A percentile compares a stretch with the other conserved stretches of the same genome.
Evolutionary conservation across 2,797 vertebrate species (phyloP).

Genomic region (Paramormyrops hopkinsi): DNA sequence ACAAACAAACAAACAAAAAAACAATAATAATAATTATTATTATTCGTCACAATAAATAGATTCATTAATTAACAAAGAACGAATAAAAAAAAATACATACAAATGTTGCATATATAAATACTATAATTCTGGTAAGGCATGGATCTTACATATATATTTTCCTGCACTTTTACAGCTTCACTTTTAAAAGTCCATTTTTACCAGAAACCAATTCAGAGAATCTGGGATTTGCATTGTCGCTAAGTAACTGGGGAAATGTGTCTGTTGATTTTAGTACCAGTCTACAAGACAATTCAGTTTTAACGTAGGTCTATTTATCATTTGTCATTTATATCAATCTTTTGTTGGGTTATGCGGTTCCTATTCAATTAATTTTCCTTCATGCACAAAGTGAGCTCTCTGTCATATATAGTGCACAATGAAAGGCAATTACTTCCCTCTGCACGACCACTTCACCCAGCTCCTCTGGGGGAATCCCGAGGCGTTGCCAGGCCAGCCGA

Average conservation of each 20-base stretch:
- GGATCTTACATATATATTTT: background rate
- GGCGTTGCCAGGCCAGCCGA: too few species aligned
- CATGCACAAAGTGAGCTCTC: too few species aligned
- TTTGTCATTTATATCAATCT: background rate
- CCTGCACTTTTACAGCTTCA: background rate
- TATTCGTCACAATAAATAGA: background rate
- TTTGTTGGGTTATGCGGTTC: background rate
- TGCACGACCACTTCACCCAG: too few species aligned
- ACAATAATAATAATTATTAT: background rate
- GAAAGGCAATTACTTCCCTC: too few species aligned
- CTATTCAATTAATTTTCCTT: background rate
- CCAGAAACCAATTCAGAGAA: background rate
- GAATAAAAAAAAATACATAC: background rate
- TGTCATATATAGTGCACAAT: too few species aligned
- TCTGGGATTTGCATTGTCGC: background rate
- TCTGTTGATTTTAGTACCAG: background rate
- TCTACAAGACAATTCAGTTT: background rate
- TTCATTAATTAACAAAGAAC: background rate
- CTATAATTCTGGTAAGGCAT: background rate
- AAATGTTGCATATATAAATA: background rate
- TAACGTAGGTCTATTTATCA: background rate
- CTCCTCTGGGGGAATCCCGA: too few species aligned
- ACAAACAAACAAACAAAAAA: background rate
- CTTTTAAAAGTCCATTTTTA: background rate
- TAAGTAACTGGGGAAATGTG: background rate